Base-by-base conservation (phyloP, 2,888 invertebrate species). In the Brachynemurus nebulosus region DNA sequence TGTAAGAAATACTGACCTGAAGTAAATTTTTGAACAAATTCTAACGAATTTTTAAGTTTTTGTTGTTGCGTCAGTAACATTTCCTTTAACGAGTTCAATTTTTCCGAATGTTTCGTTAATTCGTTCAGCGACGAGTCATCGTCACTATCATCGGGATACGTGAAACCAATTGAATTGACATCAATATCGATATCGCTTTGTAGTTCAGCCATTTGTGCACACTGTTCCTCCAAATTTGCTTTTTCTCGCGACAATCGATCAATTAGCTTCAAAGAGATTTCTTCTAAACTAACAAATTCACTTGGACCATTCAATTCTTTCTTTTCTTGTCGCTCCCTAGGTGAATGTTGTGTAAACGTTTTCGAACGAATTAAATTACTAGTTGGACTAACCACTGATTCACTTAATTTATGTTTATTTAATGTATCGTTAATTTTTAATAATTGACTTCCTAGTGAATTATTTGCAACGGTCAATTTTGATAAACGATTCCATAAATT, bases 401-500 rank as follows among this genome's bases (percentile, higher is more conserved):
- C 27, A 17, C 12, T 40, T 12, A 9, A 17, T 48, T 57, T 57
- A 53, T 70, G 66, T 47, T 67, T 66, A 46, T 64, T 67, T 42
- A 72, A 56, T 2, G 68, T 67, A 51, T 70, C 66, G 34, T 68
- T 70, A 43, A 72, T 71, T 58, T 69, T 70, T 39, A 61, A 64
- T 41, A 72, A 58, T 49, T 70, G 69, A 44, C 62, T 66, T 20
- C 69, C 71, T 42, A 72, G 57, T 21, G 65, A 65, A 53, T 69
- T 68, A 52, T 75, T 76, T 14, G 72, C 71, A 56, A 73, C 72
- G 4, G 80, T 71, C 42, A 80, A 62, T 58, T 70, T 69, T 1
- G 74, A 78, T 44, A 88, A 67, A 55, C 80, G 76, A 45, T 71
- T 76, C 88, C 88, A 88, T 34, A 88, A 63, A 51, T 80, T 80